Evolutionary conservation across 1,140 invertebrate species (phyloP).

Genomic region (Tetramorium parvispinum): DNA sequence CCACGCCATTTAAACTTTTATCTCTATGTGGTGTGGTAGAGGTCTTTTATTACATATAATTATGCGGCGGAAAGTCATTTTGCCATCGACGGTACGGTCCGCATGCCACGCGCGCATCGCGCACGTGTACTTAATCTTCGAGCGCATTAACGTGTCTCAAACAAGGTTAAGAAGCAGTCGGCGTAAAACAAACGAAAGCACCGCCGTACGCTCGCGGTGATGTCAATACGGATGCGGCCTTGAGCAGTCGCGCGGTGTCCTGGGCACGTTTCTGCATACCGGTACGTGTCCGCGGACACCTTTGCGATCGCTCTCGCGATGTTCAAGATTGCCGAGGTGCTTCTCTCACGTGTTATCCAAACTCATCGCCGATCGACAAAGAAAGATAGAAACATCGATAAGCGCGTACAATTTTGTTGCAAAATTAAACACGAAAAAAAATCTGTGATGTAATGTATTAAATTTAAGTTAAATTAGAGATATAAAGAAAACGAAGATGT

Average conservation of each 20-base stretch:
- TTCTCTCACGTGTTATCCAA: slow-evolving; percentile 18
- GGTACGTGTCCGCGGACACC: slow-evolving; percentile 62
- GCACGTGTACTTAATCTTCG: slow-evolving; percentile 60
- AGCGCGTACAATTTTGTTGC: neutral
- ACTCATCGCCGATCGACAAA: slow-evolving; percentile 12
- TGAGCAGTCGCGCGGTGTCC: slow-evolving; percentile 70
- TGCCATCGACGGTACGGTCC: neutral
- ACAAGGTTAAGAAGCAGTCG: slow-evolving; percentile 64
- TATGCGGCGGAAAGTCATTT: neutral
- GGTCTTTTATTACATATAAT: neutral
- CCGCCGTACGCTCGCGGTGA: slow-evolving; percentile 71
- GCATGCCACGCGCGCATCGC: slow-evolving; percentile 28
- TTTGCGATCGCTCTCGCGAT: slow-evolving; percentile 25
- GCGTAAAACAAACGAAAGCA: slow-evolving; percentile 74
- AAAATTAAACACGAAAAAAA: neutral
- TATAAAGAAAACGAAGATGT: no score
- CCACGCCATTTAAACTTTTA: neutral
- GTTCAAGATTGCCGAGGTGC: slow-evolving; percentile 22
- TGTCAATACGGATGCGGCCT: slow-evolving; percentile 80
- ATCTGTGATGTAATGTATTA: neutral
- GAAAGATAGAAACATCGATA: slow-evolving; percentile 35
- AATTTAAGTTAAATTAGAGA: neutral
- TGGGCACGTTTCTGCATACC: slow-evolving; percentile 77
- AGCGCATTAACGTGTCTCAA: slow-evolving; percentile 70
- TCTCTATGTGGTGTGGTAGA: neutral